Evolutionary conservation across 2,113 vertebrate species (phyloP), one percentile per base, ranked within the genome.

Genomic region (Istiophorus platypterus): DNA sequence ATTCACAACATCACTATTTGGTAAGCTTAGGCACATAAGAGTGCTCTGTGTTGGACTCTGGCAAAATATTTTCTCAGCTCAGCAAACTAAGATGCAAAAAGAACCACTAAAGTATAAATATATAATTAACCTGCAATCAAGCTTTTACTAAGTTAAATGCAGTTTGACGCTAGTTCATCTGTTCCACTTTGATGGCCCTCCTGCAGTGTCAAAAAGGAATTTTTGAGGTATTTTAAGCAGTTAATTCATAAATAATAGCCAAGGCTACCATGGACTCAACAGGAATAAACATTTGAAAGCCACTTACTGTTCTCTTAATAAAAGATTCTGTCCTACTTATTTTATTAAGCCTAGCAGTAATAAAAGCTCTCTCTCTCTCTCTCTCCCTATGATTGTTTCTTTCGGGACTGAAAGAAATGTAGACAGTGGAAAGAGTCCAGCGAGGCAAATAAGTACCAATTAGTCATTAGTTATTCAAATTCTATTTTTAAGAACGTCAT

Each of bases 211-310:
- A 80, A 54, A 62, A 82, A 49, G 42, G 18, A 62, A 66, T 67
- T 76, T 79, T 65, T 57, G 5, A 75, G 76, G 22, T 58, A 71
- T 86, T 90, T 82, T 75, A 72, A 63, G 49, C 59, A 81, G 80
- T 76, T 88, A 73, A 83, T 88, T 84, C 67, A 85, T 82, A 89
- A 89, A 87, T 77, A 83, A 85, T 76, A 66, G 27, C 56, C 54
- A 26, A 66, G 45, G 42, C 78, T 58, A 80, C 15, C 2, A 66
- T 72, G 42, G 61, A 73, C 51, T 39, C 42, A 56, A 69, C 63
- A 85, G 54, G 82, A 81, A 80, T 70, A 88, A 89, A 89, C 68
- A 79, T 76, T 74, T 68, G 29, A 82, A 80, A 76, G 42, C 63
- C 70, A 57, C 71, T 84, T 52, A 75, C 65, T 66, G 56, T 76